Base-by-base conservation (phyloP, 2,797 vertebrate genomes). In the Sebastes miniatus region DNA sequence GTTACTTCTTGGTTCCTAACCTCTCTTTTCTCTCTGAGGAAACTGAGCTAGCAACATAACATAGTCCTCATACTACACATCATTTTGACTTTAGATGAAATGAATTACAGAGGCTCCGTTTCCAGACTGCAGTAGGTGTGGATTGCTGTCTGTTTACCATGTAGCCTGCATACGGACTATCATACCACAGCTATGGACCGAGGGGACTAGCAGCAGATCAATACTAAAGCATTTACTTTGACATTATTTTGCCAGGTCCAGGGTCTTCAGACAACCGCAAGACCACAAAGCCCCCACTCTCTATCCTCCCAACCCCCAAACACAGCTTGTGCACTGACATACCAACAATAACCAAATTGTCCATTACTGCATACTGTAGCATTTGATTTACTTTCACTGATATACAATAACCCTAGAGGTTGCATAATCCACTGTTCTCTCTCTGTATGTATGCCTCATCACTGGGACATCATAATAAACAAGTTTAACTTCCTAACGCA, bases 381-480 rank as follows among this genome's bases (percentile, higher is more conserved):
- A 68, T 54, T 68, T 77, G 61, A 24, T 76, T 88, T 85, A 79
- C 83, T 81, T 87, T 84, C 80, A 82, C 58, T 47, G 69, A 70
- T 80, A 59, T 54, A 77, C 61, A 74, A 29, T 73, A 84, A 85
- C 29, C 59, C 25, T 67, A 73, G 62, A 88, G 58, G 58, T 82
- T 86, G 57, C 76, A 61, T 76, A 66, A 20, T 59, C 36, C 65
- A 71, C 2, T 66, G 83, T 75, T 67, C 52, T 69, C 24, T 65
- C 43, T 84, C 32, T 90, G 65, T 83, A 71, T 82, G 70, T 83
- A 71, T 87, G 71, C 58, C 67, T 88, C 70, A 52, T 84, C 73
- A 74, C 34, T 71, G 54, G 70, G 66, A 83, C 68, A 83, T 84
- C 25, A 65, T 79, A 91, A 92, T 93, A 92, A 93, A 93, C 50